Conservation (phyloP, 2,888 invertebrate species). For the Dolichopus griseipennis region DNA sequence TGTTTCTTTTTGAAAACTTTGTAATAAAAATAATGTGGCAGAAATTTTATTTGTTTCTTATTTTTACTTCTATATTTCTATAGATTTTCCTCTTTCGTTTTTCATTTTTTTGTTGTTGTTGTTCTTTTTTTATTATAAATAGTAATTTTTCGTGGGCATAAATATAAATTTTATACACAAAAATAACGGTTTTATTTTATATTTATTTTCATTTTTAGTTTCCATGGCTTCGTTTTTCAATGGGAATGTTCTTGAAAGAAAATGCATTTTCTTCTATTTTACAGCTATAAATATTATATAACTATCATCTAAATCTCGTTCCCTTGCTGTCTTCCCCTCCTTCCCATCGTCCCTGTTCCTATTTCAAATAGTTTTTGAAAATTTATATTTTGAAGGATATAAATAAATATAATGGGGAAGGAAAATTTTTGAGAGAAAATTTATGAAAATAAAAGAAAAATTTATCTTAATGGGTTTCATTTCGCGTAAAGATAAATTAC, state of each 20-base stretch:
- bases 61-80: too few species aligned
- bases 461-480: conserved; percentile 1
- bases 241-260: background rate
- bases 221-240: too few species aligned
- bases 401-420: too few species aligned
- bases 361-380: background rate
- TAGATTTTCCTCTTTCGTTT: background rate
- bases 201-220: background rate
- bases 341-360: background rate
- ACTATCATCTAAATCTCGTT: too few species aligned
- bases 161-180: background rate
- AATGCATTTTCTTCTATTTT: background rate
- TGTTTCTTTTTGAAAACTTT: too few species aligned
- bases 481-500: conserved; percentile 1
- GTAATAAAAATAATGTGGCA: too few species aligned
- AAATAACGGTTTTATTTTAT: background rate
- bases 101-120: background rate
- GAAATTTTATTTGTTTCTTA: too few species aligned
- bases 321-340: too few species aligned
- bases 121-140: background rate
- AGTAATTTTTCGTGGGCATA: background rate
- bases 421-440: too few species aligned
- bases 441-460: background rate
- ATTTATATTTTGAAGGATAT: too few species aligned
- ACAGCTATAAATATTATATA: too few species aligned